Conservation (phyloP, 2,113 vertebrate species). For the Saimiri boliviensis region DNA sequence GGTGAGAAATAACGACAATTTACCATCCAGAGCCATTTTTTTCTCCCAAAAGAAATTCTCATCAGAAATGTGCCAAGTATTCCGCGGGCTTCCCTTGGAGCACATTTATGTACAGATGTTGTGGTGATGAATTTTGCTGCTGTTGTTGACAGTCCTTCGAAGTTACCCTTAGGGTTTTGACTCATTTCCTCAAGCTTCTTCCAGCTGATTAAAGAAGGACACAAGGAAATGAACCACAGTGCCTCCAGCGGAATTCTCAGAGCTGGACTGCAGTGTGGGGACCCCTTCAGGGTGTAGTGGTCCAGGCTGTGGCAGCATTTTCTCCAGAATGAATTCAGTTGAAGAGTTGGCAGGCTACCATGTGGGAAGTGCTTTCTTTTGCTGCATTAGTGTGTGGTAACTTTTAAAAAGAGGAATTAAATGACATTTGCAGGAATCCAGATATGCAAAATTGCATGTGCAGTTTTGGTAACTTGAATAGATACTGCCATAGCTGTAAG, state of each 20-base stretch:
- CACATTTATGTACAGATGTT: conserved; percentile 81
- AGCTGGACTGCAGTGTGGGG: background rate
- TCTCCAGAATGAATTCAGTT: conserved; percentile 19
- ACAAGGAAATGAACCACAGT: conserved; percentile 82
- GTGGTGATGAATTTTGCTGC: conserved; percentile 76
- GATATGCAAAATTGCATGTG: conserved; percentile 15
- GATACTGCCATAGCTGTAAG: background rate
- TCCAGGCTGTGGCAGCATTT: background rate
- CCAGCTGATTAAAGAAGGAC: conserved; percentile 82
- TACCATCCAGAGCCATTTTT: background rate
- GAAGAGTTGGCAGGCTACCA: background rate
- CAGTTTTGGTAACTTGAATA: background rate
- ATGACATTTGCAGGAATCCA: conserved; percentile 39
- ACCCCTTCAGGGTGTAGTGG: conserved; percentile 52
- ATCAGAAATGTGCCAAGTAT: background rate
- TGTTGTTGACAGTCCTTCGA: conserved; percentile 76
- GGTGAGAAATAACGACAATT: background rate
- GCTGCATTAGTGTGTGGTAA: conserved; percentile 26
- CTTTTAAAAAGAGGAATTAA: conserved; percentile 45
- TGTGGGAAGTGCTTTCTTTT: conserved; percentile 28
- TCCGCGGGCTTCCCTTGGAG: conserved; percentile 16
- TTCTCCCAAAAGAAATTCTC: conserved; percentile 1
- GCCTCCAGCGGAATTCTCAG: conserved; percentile 73
- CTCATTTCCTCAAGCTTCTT: conserved; percentile 87
- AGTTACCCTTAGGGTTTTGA: conserved; percentile 87